Percentiles rank a stretch among this genome's conserved stretches.
Evolutionary conservation across 2,888 invertebrate species (phyloP).

Genomic region (Dyspetes luteomarginatus): DNA sequence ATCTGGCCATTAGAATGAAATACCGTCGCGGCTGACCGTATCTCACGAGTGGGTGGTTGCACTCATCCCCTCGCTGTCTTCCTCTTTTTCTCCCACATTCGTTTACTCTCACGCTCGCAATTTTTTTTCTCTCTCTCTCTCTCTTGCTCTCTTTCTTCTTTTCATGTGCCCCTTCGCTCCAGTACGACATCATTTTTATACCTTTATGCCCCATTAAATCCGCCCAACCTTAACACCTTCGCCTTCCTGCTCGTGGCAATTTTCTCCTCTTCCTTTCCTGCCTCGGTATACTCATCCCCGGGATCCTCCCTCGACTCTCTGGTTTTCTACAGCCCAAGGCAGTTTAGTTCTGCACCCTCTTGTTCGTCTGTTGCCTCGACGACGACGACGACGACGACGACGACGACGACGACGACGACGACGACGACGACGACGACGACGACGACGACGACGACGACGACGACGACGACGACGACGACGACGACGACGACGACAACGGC

Average conservation of each 20-base stretch:
- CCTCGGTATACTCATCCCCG: background rate
- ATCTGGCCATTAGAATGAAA: conserved; percentile 78
- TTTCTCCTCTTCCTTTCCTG: conserved; percentile 38
- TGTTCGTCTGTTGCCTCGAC: conserved; percentile 21
- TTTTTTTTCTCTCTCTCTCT: background rate
- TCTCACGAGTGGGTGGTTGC: conserved; percentile 69
- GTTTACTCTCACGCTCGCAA: background rate
- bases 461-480: conserved; percentile 21
- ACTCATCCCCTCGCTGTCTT: conserved; percentile 41
- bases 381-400: conserved; percentile 20
- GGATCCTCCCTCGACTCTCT: conserved; percentile 10
- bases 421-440: conserved; percentile 18
- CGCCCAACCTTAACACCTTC: conserved; percentile 68
- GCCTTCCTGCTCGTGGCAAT: conserved; percentile 56
- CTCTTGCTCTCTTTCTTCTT: background rate
- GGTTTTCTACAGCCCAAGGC: background rate
- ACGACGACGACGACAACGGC: conserved; percentile 18
- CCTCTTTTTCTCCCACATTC: conserved; percentile 18
- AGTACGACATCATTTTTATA: conserved; percentile 75
- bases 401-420: conserved; percentile 16
- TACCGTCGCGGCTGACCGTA: conserved; percentile 75
- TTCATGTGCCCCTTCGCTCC: conserved; percentile 42
- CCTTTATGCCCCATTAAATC: conserved; percentile 76
- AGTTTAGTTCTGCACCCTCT: conserved; percentile 8
- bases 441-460: conserved; percentile 19